These are phyloP conservation scores for Drosophila melanica DNA, from an alignment of 1,140 invertebrate species.

Conservation along the genomic window DNA sequence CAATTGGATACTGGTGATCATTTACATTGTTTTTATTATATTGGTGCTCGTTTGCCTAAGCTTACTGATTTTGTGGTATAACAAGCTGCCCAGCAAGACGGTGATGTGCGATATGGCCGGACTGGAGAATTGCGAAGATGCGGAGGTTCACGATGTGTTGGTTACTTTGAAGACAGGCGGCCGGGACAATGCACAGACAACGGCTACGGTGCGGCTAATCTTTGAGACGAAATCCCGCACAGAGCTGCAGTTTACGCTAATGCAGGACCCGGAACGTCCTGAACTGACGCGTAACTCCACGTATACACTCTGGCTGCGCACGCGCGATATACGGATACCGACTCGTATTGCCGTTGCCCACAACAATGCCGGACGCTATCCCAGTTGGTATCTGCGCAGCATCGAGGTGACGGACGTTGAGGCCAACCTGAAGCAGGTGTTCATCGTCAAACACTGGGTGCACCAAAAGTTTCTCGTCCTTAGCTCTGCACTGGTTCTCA, in stretches of 20 bases:
- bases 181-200: constrained; percentile 33
- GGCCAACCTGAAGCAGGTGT: constrained; percentile 38
- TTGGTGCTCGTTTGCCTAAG: not conserved
- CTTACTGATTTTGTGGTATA: not conserved
- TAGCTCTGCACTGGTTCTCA: constrained; percentile 23
- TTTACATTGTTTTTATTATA: not conserved
- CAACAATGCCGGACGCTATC: constrained; percentile 51
- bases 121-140: not conserved
- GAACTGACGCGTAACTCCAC: constrained; percentile 36
- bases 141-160: constrained; percentile 48
- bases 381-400: constrained; percentile 47
- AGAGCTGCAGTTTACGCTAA: constrained; percentile 21
- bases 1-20: not conserved
- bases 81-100: constrained; percentile 15
- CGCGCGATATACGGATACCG: constrained; percentile 54
- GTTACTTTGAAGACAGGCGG: constrained; percentile 48
- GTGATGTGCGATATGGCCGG: constrained; percentile 22
- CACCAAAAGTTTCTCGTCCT: constrained; percentile 13
- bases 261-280: constrained; percentile 46
- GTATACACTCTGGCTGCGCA: constrained; percentile 38
- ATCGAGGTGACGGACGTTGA: constrained; percentile 53
- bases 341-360: constrained; percentile 41
- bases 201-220: constrained; percentile 34
- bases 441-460: constrained; percentile 39
- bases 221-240: constrained; percentile 6